Conservation (phyloP, 1,140 invertebrate genomes). For the Drosophila lini region DNA sequence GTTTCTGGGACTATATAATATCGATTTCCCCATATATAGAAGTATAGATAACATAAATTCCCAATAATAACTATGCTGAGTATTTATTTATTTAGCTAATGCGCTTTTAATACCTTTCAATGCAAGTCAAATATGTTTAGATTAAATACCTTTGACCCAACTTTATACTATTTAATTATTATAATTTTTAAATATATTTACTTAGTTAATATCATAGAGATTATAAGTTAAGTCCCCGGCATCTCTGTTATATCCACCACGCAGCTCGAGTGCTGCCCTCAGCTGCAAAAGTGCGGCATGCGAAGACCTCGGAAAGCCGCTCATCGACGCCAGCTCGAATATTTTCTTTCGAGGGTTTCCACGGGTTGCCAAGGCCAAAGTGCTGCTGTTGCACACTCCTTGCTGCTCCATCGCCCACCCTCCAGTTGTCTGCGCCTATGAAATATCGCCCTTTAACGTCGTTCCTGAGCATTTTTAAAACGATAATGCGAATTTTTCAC, state of each 20-base stretch:
- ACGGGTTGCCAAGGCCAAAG: slow-evolving; percentile 23
- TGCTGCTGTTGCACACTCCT: slow-evolving; percentile 11
- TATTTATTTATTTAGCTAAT: background rate
- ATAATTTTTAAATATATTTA: background rate
- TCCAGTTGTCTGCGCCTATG: slow-evolving; percentile 32
- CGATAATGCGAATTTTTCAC: slow-evolving; percentile 56
- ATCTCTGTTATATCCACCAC: slow-evolving; percentile 4
- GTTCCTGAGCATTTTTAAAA: slow-evolving; percentile 63
- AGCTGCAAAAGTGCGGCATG: slow-evolving; percentile 21
- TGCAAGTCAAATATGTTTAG: background rate
- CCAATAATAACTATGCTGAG: background rate
- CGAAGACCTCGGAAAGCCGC: slow-evolving; percentile 8
- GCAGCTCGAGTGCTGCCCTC: slow-evolving; percentile 8
- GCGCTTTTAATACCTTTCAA: background rate
- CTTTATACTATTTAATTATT: background rate
- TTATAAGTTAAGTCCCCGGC: background rate
- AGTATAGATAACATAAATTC: background rate
- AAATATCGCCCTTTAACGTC: slow-evolving; percentile 69
- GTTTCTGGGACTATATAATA: background rate
- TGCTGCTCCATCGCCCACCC: background rate
- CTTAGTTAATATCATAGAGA: background rate
- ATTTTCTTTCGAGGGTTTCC: slow-evolving; percentile 38
- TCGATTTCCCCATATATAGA: background rate
- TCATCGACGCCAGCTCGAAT: slow-evolving; percentile 31
- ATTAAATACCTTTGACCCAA: too few relatives aligned